Evolutionary conservation across 2,888 invertebrate species (phyloP).

Genomic region (Tryphoninae sp.): DNA sequence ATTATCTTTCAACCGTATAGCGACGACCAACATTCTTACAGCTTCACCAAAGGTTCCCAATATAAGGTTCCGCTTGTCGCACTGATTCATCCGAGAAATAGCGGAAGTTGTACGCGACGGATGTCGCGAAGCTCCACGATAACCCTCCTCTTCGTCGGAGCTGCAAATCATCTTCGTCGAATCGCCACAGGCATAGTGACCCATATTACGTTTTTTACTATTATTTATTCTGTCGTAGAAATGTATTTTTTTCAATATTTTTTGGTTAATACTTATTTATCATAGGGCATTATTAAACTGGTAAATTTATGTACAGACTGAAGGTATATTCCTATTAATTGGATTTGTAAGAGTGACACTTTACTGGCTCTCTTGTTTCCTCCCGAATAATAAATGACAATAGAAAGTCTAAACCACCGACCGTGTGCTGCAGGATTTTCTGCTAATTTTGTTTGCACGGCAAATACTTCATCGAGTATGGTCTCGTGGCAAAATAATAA

Average conservation of each 20-base stretch:
- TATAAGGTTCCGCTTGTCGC: slow-evolving; percentile 61
- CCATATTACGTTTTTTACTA: slow-evolving; percentile 65
- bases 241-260: slow-evolving; percentile 30
- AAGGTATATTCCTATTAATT: slow-evolving; percentile 46
- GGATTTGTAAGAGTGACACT: slow-evolving; percentile 35
- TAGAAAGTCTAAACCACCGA: slow-evolving; percentile 5
- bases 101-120: slow-evolving; percentile 54
- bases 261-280: slow-evolving; percentile 27
- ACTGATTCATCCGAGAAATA: slow-evolving; percentile 63
- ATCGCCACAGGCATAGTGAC: slow-evolving; percentile 70
- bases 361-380: slow-evolving; percentile 19
- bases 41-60: slow-evolving; percentile 65
- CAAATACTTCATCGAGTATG: not conserved
- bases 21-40: slow-evolving; percentile 64
- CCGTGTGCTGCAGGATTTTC: slow-evolving; percentile 17
- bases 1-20: not conserved
- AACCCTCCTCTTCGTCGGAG: slow-evolving; percentile 74
- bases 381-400: slow-evolving; percentile 35
- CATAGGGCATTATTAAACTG: slow-evolving; percentile 53
- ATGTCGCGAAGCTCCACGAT: slow-evolving; percentile 61
- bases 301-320: slow-evolving; percentile 61
- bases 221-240: slow-evolving; percentile 43
- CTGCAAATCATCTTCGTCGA: slow-evolving; percentile 67
- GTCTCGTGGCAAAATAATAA: not conserved
- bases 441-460: not conserved